Base-by-base conservation (phyloP, 2,888 invertebrate genomes). In the Dromius quadrimaculatus region DNA sequence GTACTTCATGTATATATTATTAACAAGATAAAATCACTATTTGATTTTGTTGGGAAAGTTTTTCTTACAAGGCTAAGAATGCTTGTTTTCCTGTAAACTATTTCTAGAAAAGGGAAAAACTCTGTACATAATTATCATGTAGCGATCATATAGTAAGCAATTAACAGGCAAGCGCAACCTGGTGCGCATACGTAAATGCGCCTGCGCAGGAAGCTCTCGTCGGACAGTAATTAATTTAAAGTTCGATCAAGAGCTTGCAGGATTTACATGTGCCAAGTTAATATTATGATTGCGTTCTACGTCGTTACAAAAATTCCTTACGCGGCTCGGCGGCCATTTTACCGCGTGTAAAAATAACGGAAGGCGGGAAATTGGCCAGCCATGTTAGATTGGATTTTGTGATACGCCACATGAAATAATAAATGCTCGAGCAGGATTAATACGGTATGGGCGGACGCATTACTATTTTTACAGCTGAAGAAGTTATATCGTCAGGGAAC, bases 341-440 rank as follows among this genome's bases (percentile, higher is more conserved):
- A 13, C 34, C 20, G 19, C 11, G 9, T 11, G 36, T 59, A 68
- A 68, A 68, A 68, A 68, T 68, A 22, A 34, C 23, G 59, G 47
- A 68, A 68, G 68, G 68, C 68, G 68, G 68, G 68, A 68, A 68
- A 68, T 59, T 68, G 59, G 45, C 38, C 66, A 22, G 54, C 66
- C 66, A 66, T 66, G 57, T 68, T 68, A 68, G 68, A 68, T 68
- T 68, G 68, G 68, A 68, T 68, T 68, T 68, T 68, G 68, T 43
- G 68, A 68, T 68, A 68, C 68, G 68, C 59, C 57, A 45, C 23
- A 45, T 59, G 59, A 68, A 68, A 68, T 68, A 68, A 68, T 68
- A 68, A 68, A 68, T 68, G 59, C 54, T 17, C 45, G 41, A 23
- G 23, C 43, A 15, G 59, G 41, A 59, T 68, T 59, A 68, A 68